A percentile compares a stretch with the other conserved stretches of the same genome.
phyloP scores from a whole-genome alignment of 2,797 vertebrate species.

The Balearica regulorum region DNA sequence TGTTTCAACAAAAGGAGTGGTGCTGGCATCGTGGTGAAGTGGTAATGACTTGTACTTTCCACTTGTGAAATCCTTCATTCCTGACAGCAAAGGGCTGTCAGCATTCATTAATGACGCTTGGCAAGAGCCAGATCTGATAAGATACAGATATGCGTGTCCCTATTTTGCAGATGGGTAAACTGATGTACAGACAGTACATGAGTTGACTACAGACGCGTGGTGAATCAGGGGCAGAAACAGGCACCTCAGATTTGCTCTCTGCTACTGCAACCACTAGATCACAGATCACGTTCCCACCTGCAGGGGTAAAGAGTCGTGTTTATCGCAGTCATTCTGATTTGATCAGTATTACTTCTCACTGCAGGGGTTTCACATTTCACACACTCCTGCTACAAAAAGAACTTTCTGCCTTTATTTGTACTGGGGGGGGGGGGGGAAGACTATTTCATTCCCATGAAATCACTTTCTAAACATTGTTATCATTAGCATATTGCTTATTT shows the following conservation, averaged over 20 bases:
- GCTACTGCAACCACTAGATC: not conserved
- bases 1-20: not conserved
- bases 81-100: not conserved
- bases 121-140: not conserved
- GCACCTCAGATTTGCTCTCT: not conserved
- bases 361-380: constrained; percentile 14
- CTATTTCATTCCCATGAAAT: not conserved
- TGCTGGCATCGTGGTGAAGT: not conserved
- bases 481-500: not conserved
- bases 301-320: not conserved
- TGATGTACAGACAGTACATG: not conserved
- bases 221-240: not conserved
- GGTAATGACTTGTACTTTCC: not conserved
- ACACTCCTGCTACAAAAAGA: not conserved
- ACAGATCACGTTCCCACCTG: not conserved
- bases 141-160: not conserved
- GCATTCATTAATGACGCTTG: not conserved
- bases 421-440: not conserved
- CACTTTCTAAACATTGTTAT: not conserved
- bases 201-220: not conserved
- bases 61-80: not conserved
- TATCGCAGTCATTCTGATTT: not conserved
- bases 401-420: constrained; percentile 37
- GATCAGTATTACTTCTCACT: not conserved
- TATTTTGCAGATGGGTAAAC: not conserved